phyloP scores from a whole-genome alignment of 2,888 invertebrate species.

The Aleiodes leptofemur region DNA sequence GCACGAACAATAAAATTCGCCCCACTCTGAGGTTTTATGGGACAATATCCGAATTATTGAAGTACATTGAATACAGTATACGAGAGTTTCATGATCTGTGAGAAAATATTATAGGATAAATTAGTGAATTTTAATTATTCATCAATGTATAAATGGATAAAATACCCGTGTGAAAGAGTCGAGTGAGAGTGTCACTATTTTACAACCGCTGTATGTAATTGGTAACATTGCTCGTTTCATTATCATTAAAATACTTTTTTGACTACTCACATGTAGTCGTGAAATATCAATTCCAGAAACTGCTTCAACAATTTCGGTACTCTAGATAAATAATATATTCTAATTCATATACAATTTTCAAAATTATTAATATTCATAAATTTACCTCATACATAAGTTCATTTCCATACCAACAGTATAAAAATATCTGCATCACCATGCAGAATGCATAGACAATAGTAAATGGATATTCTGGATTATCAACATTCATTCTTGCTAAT shows the following conservation, averaged over 20 bases:
- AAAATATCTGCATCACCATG: slow-evolving; percentile 54
- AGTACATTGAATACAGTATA: slow-evolving; percentile 28
- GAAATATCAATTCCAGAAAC: slow-evolving; percentile 57
- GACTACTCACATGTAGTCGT: slow-evolving; percentile 10
- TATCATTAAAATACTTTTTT: slow-evolving; percentile 51
- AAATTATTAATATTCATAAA: background rate
- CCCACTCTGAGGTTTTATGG: no score
- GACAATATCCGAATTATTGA: background rate
- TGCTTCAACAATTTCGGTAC: slow-evolving; percentile 48
- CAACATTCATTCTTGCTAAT: slow-evolving; percentile 9
- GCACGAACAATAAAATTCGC: no score
- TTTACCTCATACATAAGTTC: slow-evolving; percentile 53
- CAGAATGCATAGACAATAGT: slow-evolving; percentile 33
- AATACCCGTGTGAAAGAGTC: slow-evolving; percentile 19
- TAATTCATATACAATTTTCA: background rate
- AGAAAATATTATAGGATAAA: background rate
- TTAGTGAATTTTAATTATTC: background rate
- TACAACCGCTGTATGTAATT: slow-evolving; percentile 52
- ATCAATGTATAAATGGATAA: background rate
- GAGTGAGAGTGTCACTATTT: slow-evolving; percentile 29
- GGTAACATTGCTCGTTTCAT: slow-evolving; percentile 45
- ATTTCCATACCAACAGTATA: slow-evolving; percentile 58
- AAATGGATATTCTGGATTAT: slow-evolving; percentile 25
- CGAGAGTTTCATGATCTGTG: slow-evolving; percentile 36
- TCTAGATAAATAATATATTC: slow-evolving; percentile 44